A percentile compares a stretch with the other conserved stretches of the same genome.
Conservation (phyloP, 1,140 invertebrate species). For the Drosophila ficusphila region DNA sequence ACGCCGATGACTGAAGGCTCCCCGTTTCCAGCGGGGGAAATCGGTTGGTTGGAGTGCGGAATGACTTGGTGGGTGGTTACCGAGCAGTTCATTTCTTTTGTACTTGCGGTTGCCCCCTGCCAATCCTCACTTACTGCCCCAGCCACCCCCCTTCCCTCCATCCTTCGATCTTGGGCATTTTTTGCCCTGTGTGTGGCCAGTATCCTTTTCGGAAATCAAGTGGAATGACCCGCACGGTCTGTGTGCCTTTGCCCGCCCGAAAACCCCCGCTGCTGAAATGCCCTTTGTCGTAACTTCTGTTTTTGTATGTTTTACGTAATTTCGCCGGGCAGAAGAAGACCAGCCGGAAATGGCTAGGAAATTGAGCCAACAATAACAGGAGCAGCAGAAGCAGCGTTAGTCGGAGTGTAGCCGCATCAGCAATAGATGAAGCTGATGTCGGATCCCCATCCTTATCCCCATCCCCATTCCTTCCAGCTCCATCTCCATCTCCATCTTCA, state of each 20-base stretch:
- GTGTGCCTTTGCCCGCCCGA: conserved; percentile 23
- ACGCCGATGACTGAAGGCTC: conserved; percentile 46
- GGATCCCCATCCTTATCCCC: too few species aligned
- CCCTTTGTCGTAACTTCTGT: conserved; percentile 61
- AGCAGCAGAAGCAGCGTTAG: too few species aligned
- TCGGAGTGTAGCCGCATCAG: conserved; percentile 16
- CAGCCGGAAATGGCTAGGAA: conserved; percentile 80
- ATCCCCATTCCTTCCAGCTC: too few species aligned
- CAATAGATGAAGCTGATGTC: conserved; percentile 13
- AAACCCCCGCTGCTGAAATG: conserved; percentile 4
- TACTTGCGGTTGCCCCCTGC: conserved; percentile 61
- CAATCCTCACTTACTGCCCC: too few species aligned
- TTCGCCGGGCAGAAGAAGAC: conserved; percentile 52
- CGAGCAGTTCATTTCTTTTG: conserved; percentile 73
- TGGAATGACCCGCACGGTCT: conserved; percentile 74
- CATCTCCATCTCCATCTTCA: conserved; percentile 1
- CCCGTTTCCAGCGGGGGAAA: too few species aligned
- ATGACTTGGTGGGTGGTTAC: conserved; percentile 13
- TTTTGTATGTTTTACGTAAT: conserved; percentile 83
- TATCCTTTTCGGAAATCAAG: conserved; percentile 83
- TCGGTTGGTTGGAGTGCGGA: too few species aligned
- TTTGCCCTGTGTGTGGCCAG: conserved; percentile 55
- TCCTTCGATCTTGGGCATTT: conserved; percentile 33
- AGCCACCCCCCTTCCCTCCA: neutral
- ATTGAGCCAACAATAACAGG: conserved; percentile 81